phyloP scores from a whole-genome alignment of 1,140 invertebrate species.

The Drosophila sp. region DNA sequence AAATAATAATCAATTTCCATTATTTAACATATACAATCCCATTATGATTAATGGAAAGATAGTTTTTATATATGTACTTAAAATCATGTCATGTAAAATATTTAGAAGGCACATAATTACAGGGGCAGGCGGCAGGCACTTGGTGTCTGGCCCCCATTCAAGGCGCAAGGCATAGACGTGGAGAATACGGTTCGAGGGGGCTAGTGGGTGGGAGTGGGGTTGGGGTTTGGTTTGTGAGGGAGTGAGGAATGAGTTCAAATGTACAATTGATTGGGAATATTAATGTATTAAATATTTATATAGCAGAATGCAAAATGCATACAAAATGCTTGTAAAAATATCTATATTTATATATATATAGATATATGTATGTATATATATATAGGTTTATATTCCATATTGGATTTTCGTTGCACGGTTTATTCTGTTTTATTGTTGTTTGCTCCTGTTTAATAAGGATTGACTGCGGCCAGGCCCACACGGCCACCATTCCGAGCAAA shows the following conservation, averaged over 20 bases:
- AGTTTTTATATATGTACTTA: background rate
- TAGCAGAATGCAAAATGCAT: background rate
- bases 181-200: background rate
- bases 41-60: slow-evolving; percentile 15
- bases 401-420: slow-evolving; percentile 52
- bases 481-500: slow-evolving; percentile 76
- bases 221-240: slow-evolving; percentile 11
- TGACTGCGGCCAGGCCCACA: slow-evolving; percentile 80
- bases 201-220: background rate
- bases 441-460: slow-evolving; percentile 64
- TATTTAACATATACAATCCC: slow-evolving; percentile 38
- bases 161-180: slow-evolving; percentile 36
- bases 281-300: slow-evolving; percentile 14
- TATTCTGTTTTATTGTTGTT: slow-evolving; percentile 9
- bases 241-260: slow-evolving; percentile 22
- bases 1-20: slow-evolving; percentile 43
- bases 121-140: slow-evolving; percentile 49
- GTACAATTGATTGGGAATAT: slow-evolving; percentile 27
- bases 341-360: slow-evolving; percentile 4
- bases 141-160: slow-evolving; percentile 30
- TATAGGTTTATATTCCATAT: slow-evolving; percentile 15
- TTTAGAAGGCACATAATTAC: slow-evolving; percentile 77
- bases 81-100: background rate
- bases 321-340: background rate
- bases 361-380: slow-evolving; percentile 10